Base-by-base conservation (phyloP, 1,140 invertebrate genomes). In the Chironomus striatipennis region DNA sequence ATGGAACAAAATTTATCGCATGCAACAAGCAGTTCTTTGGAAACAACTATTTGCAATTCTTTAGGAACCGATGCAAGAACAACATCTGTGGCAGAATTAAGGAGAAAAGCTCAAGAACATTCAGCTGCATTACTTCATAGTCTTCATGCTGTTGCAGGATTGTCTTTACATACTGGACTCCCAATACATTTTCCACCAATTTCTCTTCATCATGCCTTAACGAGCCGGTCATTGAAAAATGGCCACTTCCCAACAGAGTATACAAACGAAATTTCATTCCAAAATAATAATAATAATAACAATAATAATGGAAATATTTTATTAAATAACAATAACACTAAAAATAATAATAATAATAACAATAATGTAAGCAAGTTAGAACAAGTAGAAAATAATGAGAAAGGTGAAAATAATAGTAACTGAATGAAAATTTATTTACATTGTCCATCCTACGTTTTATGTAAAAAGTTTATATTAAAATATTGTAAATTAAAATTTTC, bases 41-140 rank as follows among this genome's bases (percentile, higher is more conserved):
- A 57, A n/a, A n/a, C 47, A 5, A 57, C 12, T 15, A 12, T 57
- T 10, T 57, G 47, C 15, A 57, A n/a, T 57, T 12, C 47, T 1
- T n/a, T 57, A 10, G 70, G 75, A 15, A 77, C 79, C n/a, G 86
- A 87, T 81, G 85, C 87, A 76, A 84, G 92, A 74, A 91, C 89
- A n/a, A 90, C 90, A 75, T 94, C 91, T 81, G 91, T 96, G 17
- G 93, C 93, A 0, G 93, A 96, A 79, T 83, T 96, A 8, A 85
- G 94, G 12, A 86, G 94, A 24, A 96, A 96, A 81, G 94, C 94
- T 0, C 93, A 95, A 80, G 94, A 96, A 79, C 94, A 96, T 81
- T 93, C 93, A 1, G 93, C 94, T 0, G 93, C 93, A 0, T 84
- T 94, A 10, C 82, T 93, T 73, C 91, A 92, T 78, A 90, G 88